Base-by-base conservation (phyloP, 2,113 vertebrate genomes). In the Trochalopteron elliotii region DNA sequence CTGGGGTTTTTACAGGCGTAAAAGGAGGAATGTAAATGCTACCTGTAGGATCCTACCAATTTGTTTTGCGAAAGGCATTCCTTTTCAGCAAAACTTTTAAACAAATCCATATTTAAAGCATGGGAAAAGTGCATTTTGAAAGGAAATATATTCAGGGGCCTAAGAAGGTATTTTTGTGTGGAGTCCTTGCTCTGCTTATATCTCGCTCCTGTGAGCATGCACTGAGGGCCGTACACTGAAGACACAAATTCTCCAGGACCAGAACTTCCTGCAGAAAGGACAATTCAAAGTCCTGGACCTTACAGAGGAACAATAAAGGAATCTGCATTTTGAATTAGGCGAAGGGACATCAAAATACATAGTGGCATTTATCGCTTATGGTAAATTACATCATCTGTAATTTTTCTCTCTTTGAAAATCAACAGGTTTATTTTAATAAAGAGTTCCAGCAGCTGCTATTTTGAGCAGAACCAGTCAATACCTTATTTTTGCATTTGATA, bases 401-500 rank as follows among this genome's bases (percentile, higher is more conserved):
- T 25, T 78, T 93, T 95, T 91, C 80, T 80, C 42, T 91, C 87
- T 97, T 87, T 82, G 80, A 89, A 93, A 96, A 97, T 93, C 90
- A 96, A 78, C 88, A 69, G n/a, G 74, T 91, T 96, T 89, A 49
- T 95, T 89, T 94, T 92, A 83, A 95, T 93, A 31, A 28, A 87
- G 72, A 52, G 31, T 57, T 89, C 83, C 60, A 71, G 83, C 90
- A 93, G 94, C 61, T 85, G 89, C 45, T 93, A 19, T 96, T 96
- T 75, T 86, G 53, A 61, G 77, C 72, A 88, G 53, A 92, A 89
- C 65, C 57, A 83, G 64, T 90, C 59, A 85, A 93, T 94, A 89
- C 85, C 76, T 94, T 96, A 81, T 83, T 95, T 97, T 96, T 94
- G 89, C 67, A 35, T 95, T 94, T 68, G 78, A 88, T 94, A 92